Evolutionary conservation across 2,113 vertebrate species (phyloP).

Genomic region (Amphiprion ocellaris): DNA sequence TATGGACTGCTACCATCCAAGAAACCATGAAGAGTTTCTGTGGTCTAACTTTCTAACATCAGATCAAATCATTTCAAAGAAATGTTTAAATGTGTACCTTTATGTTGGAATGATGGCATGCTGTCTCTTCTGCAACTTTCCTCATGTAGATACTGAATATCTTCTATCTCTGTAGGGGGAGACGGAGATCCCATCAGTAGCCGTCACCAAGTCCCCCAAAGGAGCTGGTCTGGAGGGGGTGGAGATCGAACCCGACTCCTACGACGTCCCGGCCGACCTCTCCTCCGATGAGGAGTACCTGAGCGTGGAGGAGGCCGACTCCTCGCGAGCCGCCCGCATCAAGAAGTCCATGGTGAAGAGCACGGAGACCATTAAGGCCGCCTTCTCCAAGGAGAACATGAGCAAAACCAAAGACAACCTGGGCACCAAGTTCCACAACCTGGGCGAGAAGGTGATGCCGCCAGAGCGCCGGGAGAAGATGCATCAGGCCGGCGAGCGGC

Average conservation of each 20-base stretch:
- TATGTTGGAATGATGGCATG: too few relatives aligned
- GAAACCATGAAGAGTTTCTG: too few relatives aligned
- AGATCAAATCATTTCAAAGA: too few relatives aligned
- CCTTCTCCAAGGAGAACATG: slow-evolving; percentile 97
- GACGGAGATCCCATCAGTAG: slow-evolving; percentile 88
- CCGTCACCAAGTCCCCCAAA: slow-evolving; percentile 88
- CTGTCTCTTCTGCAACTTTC: background rate
- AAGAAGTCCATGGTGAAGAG: slow-evolving; percentile 92
- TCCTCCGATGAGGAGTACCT: slow-evolving; percentile 97
- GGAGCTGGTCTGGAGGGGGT: slow-evolving; percentile 79
- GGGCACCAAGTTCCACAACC: slow-evolving; percentile 91
- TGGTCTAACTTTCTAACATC: too few relatives aligned
- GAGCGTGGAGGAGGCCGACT: slow-evolving; percentile 87
- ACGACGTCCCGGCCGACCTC: slow-evolving; percentile 90
- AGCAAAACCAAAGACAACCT: slow-evolving; percentile 93
- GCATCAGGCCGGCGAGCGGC: slow-evolving; percentile 91
- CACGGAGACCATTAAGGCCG: slow-evolving; percentile 93
- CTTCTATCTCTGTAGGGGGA: slow-evolving; percentile 87
- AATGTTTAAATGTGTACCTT: too few relatives aligned
- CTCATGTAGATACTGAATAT: background rate
- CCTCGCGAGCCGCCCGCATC: slow-evolving; percentile 87
- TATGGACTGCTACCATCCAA: too few relatives aligned
- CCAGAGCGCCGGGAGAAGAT: slow-evolving; percentile 93
- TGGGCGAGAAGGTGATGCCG: slow-evolving; percentile 95
- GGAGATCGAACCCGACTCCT: slow-evolving; percentile 86